Conservation (phyloP, 2,888 invertebrate species). For the Pollenia griseotomentosa region DNA sequence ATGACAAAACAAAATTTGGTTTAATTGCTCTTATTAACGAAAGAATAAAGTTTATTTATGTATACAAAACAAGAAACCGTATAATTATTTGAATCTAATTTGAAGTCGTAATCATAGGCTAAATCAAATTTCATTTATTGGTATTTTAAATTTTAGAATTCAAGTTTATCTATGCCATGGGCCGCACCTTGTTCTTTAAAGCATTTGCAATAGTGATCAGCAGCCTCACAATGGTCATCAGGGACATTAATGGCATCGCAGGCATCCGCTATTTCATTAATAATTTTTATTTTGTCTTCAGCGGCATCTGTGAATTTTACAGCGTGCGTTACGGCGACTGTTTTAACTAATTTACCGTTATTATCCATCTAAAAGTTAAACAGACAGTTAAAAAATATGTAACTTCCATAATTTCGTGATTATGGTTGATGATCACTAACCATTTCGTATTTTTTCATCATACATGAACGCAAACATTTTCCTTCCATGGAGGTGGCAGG, state of each 20-base stretch:
- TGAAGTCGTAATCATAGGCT: background rate
- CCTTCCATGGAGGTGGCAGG: conserved; percentile 76
- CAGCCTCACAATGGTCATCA: conserved; percentile 80
- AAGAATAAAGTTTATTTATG: background rate
- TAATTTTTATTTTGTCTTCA: conserved; percentile 76
- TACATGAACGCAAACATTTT: conserved; percentile 80
- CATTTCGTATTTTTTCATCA: conserved; percentile 78
- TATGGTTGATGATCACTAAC: conserved; percentile 49
- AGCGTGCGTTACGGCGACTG: conserved; percentile 75
- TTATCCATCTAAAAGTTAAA: conserved; percentile 72
- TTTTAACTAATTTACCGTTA: conserved; percentile 77
- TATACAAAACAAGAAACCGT: no score
- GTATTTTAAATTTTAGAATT: conserved; percentile 8
- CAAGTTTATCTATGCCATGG: conserved; percentile 72
- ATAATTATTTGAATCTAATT: background rate
- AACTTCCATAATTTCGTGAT: background rate
- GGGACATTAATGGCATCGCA: conserved; percentile 76
- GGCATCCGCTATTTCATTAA: conserved; percentile 75
- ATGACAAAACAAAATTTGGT: background rate
- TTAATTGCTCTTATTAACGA: background rate
- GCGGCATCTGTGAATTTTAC: conserved; percentile 73
- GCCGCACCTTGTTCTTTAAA: conserved; percentile 76
- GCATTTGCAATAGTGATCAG: conserved; percentile 78
- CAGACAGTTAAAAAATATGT: background rate
- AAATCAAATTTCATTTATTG: background rate